Base-by-base conservation (phyloP, 2,797 vertebrate species). In the Garrulus glandarius region DNA sequence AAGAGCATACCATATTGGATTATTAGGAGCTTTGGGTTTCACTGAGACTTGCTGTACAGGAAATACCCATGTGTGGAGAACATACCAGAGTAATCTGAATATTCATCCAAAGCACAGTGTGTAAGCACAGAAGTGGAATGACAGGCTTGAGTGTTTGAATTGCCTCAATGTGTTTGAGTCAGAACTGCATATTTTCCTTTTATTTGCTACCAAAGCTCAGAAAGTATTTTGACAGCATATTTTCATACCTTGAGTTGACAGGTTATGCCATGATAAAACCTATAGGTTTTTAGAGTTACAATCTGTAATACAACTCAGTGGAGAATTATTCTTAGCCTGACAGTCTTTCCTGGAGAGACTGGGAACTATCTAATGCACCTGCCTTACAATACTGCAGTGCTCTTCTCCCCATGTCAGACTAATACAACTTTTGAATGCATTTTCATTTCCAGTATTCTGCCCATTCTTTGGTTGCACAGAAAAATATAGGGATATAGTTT, bases 91-190 rank as follows among this genome's bases (percentile, higher is more conserved):
- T 84, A 93, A 93, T 92, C 92, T 84, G 60, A 76, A 95, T 81
- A 34, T 86, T 94, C 68, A 89, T 75, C 79, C 72, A 95, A 87
- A 93, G 21, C 39, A 59, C 3, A 1, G 20, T 26, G 17, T 65
- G 23, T 78, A 68, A 76, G 44, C 61, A 82, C 15, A 63, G 64
- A 84, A 89, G 43, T 83, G 52, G 49, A 86, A 89, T 87, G 79
- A 70, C 52, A 94, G 59, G 29, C 57, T 37, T 60, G 70, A 97
- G 87, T 95, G 78, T 94, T 96, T 96, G 59, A 70, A 82, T 68
- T 92, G 30, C 16, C 34, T 13, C 72, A 27, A 24, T 64, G 71
- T 92, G 36, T 96, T 97, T 97, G 34, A 20, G 46, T 84, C 77
- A 69, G 43, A 61, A 67, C 56, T 74, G 39, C 50, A 52, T 84